A percentile compares a stretch with the other conserved stretches of the same genome.
Evolutionary conservation across 2,797 vertebrate genomes (phyloP).

Genomic region (Dicrostonyx torquatus): DNA sequence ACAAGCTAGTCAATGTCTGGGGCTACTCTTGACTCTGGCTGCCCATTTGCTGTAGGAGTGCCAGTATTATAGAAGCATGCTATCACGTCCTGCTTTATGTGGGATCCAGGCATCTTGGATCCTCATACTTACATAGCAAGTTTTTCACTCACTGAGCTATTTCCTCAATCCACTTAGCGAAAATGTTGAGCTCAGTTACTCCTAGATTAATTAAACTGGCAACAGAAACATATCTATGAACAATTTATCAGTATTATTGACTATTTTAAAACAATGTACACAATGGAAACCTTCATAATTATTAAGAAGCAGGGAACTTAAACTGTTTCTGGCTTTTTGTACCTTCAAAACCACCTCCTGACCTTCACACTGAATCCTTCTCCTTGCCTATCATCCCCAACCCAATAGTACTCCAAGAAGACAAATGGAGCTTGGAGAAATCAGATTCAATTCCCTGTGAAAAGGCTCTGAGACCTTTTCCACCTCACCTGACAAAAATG

Average conservation of each 20-base stretch:
- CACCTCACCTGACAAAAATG: background rate
- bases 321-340: background rate
- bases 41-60: background rate
- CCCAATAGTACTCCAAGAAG: background rate
- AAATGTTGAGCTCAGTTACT: conserved; percentile 63
- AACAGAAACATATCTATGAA: conserved; percentile 63
- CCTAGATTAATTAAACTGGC: conserved; percentile 77
- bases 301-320: conserved; percentile 9
- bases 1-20: background rate
- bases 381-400: background rate
- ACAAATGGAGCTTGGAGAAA: background rate
- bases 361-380: background rate
- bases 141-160: background rate
- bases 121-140: background rate
- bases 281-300: conserved; percentile 51
- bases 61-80: background rate
- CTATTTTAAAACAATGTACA: conserved; percentile 72
- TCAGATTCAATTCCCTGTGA: background rate
- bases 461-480: background rate
- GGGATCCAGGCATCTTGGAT: background rate
- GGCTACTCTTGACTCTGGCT: background rate
- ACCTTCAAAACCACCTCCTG: background rate
- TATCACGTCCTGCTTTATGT: background rate
- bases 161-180: conserved; percentile 41
- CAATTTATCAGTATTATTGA: conserved; percentile 69